Evolutionary conservation across 2,113 vertebrate species (phyloP), one percentile per base, ranked within the genome.

Genomic region (Ellobius talpinus): DNA sequence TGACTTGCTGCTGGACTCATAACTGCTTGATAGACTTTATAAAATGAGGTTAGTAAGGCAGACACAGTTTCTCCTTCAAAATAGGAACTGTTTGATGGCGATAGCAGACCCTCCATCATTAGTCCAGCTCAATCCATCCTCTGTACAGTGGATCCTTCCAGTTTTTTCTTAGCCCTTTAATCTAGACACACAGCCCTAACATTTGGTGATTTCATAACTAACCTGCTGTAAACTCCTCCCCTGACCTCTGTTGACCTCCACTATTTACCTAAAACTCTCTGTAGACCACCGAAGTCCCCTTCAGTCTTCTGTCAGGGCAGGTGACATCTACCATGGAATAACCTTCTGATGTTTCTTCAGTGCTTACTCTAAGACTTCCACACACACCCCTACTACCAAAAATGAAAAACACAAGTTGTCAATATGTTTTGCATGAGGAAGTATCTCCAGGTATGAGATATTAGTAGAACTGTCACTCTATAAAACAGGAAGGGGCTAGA

Each of bases 101-200:
- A 68, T 7, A 8, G 11, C 36, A 29, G 70, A 26, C 12, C 58
- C 17, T 68, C 33, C n/a, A 24, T 26, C 3, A 9, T 39, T 21
- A 4, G 5, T 12, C 14, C 42, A 14, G 1, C 5, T 23, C 55
- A 29, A n/a, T n/a, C 0, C 7, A 1, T 42, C 50, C 7, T 4
- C 61, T 11, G 66, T 63, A 47, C 16, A 52, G 50, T 3, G 13
- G 13, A 10, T n/a, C 85, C 55, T 66, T 50, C 79, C 6, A 12
- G 8, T 66, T 58, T 23, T 77, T 55, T 76, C 24, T 19, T 17
- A 10, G 21, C n/a, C 29, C 47, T 74, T n/a, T 33, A 50, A 16
- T 31, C 33, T 52, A 91, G n/a, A 14, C 36, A 66, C 24, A 77
- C 5, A 84, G 26, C 4, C 47, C 31, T n/a, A 42, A 70, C 3